These are phyloP conservation scores for Pocota personata DNA, from an alignment of 2,888 invertebrate species.

Conservation along the genomic window DNA sequence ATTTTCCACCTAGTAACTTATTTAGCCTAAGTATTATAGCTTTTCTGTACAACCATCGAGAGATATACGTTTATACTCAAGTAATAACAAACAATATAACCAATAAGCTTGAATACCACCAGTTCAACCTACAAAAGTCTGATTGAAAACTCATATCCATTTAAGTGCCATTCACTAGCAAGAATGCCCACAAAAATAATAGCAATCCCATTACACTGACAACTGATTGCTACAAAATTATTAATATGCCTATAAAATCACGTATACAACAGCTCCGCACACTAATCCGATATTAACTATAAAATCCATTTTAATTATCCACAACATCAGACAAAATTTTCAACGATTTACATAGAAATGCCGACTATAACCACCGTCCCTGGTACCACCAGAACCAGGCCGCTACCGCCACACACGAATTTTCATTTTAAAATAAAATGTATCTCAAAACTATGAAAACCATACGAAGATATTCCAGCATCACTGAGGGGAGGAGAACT, in stretches of 20 bases:
- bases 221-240: constrained; percentile 54
- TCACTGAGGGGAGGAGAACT: neutral
- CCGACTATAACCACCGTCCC: constrained; percentile 5
- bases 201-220: constrained; percentile 44
- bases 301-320: constrained; percentile 67
- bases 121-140: neutral
- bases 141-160: neutral
- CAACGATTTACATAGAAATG: constrained; percentile 36
- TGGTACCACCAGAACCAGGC: too few species aligned
- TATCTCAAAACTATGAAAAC: constrained; percentile 45
- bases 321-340: constrained; percentile 22
- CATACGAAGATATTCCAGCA: constrained; percentile 43
- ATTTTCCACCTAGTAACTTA: too few species aligned
- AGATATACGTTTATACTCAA: too few species aligned
- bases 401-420: neutral
- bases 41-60: too few species aligned
- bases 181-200: neutral
- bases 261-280: constrained; percentile 3
- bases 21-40: too few species aligned
- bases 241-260: constrained; percentile 44
- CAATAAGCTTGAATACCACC: too few species aligned
- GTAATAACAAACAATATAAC: too few species aligned
- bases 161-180: neutral
- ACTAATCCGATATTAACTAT: constrained; percentile 52
- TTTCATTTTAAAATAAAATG: constrained; percentile 17